Base-by-base conservation (phyloP, 2,113 vertebrate species). In the Ictalurus punctatus region DNA sequence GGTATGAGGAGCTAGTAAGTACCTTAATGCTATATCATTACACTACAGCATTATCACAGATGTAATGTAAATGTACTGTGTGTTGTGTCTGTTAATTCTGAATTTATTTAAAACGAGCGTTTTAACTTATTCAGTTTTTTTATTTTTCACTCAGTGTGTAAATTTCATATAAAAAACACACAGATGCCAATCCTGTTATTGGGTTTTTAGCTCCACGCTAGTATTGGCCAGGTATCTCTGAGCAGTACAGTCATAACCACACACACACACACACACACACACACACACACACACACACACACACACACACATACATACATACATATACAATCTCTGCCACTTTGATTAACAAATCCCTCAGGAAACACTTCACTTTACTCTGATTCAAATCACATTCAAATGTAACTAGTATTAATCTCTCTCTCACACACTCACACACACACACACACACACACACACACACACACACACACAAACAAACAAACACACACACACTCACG, bases 341-440 rank as follows among this genome's bases (percentile, higher is more conserved):
- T 89, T 86, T 91, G 91, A 84, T 86, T 89, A 90, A 83, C 87
- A 87, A 89, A 90, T 88, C 65, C 76, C 71, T 88, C 73, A 85
- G 91, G 81, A 89, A 85, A 83, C 85, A 82, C 73, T 65, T 86
- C 79, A 86, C 63, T 88, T 83, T 76, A 87, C 54, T 54, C 58
- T 69, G 71, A 90, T 74, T 91, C 59, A 90, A 88, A 91, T 90
- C 76, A 59, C 16, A 90, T 86, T 86, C 52, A 83, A 86, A 88
- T 85, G n/a, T 83, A 84, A 71, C 86, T 65, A 44, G 52, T 81
- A 88, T 90, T 84, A 87, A n/a, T 37, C 37, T 27, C 74, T 67
- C 59, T 54, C 86, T 19, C 59, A 9, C 92, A 90, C 85, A 86
- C 92, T 91, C 91, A 88, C 94, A 85, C 88, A 87, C 85, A 58